phyloP scores from a whole-genome alignment of 2,113 vertebrate genomes.

The Cyprinodon variegatus region DNA sequence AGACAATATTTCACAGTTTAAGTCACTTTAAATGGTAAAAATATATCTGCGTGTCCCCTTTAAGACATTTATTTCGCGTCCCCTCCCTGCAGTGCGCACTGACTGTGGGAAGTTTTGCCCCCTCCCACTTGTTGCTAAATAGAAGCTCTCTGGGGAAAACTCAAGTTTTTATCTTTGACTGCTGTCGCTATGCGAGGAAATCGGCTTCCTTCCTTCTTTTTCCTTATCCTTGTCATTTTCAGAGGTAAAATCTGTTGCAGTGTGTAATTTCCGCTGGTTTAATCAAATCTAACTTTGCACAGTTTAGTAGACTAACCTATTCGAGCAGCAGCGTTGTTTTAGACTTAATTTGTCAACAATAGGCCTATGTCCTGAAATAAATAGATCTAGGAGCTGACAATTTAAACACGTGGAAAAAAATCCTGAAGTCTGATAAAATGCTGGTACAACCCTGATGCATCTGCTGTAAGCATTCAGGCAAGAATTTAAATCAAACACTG shows the following conservation, averaged over 20 bases:
- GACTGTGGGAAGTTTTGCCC: neutral
- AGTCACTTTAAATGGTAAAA: neutral
- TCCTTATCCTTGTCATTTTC: constrained; percentile 28
- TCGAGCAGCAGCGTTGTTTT: neutral
- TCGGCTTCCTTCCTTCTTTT: neutral
- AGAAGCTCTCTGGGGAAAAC: neutral
- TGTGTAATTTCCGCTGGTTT: neutral
- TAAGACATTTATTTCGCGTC: neutral
- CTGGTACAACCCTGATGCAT: too few species aligned
- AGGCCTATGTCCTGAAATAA: neutral
- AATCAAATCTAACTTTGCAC: neutral
- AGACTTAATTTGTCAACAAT: neutral
- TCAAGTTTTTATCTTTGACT: neutral
- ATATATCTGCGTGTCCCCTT: neutral
- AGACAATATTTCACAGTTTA: neutral
- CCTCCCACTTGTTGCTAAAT: constrained; percentile 40
- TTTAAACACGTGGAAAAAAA: too few species aligned
- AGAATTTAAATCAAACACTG: too few species aligned
- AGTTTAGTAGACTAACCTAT: neutral
- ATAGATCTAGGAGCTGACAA: neutral
- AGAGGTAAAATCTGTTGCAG: constrained; percentile 37
- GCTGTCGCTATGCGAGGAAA: constrained; percentile 40
- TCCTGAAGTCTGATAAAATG: too few species aligned
- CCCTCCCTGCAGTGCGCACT: constrained; percentile 13
- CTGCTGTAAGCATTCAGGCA: too few species aligned